Evolutionary conservation across 2,113 vertebrate genomes (phyloP).

Genomic region (Callospermophilus lateralis): DNA sequence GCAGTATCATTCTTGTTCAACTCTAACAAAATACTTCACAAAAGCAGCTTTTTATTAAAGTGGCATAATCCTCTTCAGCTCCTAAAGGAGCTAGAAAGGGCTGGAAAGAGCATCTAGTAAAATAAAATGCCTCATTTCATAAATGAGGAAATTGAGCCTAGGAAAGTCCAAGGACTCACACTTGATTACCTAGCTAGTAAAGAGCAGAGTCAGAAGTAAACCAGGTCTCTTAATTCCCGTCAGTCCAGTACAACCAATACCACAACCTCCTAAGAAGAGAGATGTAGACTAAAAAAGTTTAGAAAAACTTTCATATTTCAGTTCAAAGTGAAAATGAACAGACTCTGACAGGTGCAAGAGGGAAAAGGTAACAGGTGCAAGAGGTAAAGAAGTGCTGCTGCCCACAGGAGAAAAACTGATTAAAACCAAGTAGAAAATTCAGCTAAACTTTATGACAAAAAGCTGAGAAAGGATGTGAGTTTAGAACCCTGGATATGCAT

Average conservation of each 20-base stretch:
- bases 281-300: background rate
- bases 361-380: background rate
- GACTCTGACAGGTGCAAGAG: background rate
- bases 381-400: background rate
- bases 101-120: background rate
- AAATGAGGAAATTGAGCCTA: background rate
- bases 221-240: background rate
- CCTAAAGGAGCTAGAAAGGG: slow-evolving; percentile 43
- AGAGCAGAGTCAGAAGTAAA: background rate
- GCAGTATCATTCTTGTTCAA: slow-evolving; percentile 47
- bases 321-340: slow-evolving; percentile 49
- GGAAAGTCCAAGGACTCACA: background rate
- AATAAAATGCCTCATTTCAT: background rate
- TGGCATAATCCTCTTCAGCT: slow-evolving; percentile 55
- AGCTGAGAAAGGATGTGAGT: background rate
- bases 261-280: background rate
- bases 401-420: background rate
- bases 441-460: slow-evolving; percentile 45
- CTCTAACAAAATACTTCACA: slow-evolving; percentile 17
- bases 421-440: slow-evolving; percentile 37
- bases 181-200: background rate
- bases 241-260: background rate
- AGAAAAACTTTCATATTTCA: background rate
- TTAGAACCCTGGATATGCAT: slow-evolving; percentile 28
- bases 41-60: slow-evolving; percentile 67